Conservation (phyloP, 2,888 invertebrate species). For the Xestia c-nigrum region DNA sequence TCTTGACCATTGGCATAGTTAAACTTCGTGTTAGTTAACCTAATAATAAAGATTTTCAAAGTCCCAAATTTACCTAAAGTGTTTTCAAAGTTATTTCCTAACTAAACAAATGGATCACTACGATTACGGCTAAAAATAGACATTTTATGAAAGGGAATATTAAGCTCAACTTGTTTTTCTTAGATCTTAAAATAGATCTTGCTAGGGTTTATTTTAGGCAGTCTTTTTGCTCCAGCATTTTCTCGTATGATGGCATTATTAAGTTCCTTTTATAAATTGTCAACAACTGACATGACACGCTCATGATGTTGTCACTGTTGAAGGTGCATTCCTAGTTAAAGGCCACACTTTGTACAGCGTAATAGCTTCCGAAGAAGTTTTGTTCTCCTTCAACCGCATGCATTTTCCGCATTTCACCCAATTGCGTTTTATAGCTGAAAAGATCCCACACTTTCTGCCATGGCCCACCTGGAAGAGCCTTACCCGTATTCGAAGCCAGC, state of each 20-base stretch:
- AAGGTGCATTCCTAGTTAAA: not conserved
- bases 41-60: not conserved
- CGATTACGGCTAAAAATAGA: conserved; percentile 12
- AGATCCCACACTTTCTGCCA: no score
- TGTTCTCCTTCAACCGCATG: not conserved
- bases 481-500: no score
- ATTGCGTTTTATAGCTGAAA: not conserved
- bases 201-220: not conserved
- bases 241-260: not conserved
- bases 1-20: not conserved
- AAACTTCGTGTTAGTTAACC: not conserved
- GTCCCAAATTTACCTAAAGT: not conserved
- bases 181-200: conserved; percentile 16
- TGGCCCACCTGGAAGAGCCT: no score
- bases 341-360: not conserved
- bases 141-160: conserved; percentile 9
- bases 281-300: not conserved
- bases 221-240: not conserved
- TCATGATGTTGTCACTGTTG: not conserved
- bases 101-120: conserved; percentile 4
- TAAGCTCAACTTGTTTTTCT: conserved; percentile 14
- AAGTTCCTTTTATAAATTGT: not conserved
- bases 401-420: not conserved
- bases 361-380: not conserved
- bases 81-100: conserved; percentile 17